Conservation (phyloP, 2,113 vertebrate genomes). For the Xiphias gladius region DNA sequence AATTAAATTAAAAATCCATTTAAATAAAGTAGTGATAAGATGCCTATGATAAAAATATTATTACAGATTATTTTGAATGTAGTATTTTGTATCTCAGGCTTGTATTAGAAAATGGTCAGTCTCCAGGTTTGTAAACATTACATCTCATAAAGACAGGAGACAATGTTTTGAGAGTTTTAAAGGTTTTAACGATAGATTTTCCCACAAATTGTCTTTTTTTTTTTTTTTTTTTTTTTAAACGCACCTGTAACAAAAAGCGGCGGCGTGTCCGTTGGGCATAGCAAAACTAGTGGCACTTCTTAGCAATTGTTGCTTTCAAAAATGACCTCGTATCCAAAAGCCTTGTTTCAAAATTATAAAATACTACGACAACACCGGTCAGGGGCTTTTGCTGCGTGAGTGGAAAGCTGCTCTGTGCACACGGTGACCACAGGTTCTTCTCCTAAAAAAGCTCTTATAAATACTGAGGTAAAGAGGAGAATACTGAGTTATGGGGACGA, state of each 20-base stretch:
- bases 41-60: constrained; percentile 48
- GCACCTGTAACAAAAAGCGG: constrained; percentile 61
- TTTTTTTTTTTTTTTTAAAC: not conserved
- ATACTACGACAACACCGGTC: not conserved
- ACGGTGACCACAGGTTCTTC: constrained; percentile 29
- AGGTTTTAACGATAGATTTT: constrained; percentile 42
- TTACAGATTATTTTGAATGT: constrained; percentile 46
- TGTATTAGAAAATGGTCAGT: constrained; percentile 71
- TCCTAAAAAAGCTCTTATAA: constrained; percentile 81
- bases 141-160: constrained; percentile 58
- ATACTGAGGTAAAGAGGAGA: constrained; percentile 88
- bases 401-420: constrained; percentile 35
- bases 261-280: constrained; percentile 35
- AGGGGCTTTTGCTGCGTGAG: constrained; percentile 1
- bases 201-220: constrained; percentile 12
- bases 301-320: constrained; percentile 35
- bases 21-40: constrained; percentile 80
- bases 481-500: constrained; percentile 70
- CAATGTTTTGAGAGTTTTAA: constrained; percentile 42
- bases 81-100: constrained; percentile 79
- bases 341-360: constrained; percentile 41
- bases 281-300: constrained; percentile 73
- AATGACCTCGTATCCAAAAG: constrained; percentile 41
- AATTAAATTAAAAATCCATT: constrained; percentile 72
- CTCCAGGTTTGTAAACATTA: constrained; percentile 77